These are phyloP conservation scores for Lagorchestes hirsutus DNA, from an alignment of 2,797 vertebrate genomes.

Conservation along the genomic window DNA sequence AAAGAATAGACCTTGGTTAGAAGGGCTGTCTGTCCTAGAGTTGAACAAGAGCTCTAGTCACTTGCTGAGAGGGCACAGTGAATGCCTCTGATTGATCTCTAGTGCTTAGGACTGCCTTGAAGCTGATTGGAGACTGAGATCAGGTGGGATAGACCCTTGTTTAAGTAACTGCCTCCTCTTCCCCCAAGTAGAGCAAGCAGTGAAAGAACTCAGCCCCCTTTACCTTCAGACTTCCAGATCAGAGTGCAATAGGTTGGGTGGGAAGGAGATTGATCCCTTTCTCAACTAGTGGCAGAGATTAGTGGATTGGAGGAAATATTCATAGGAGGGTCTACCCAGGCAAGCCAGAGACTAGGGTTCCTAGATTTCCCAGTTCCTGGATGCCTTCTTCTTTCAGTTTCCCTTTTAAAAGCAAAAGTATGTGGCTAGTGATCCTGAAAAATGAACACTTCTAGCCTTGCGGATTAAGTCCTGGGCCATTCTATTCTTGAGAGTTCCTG, in stretches of 20 bases:
- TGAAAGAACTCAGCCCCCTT: not conserved
- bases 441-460: not conserved
- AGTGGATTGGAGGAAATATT: not conserved
- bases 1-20: not conserved
- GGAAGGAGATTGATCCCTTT: not conserved
- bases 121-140: not conserved
- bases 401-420: not conserved
- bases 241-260: not conserved
- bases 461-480: not conserved
- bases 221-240: not conserved
- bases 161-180: not conserved
- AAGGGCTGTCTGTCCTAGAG: not conserved
- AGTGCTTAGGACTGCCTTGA: not conserved
- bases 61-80: not conserved
- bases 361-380: not conserved
- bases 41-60: not conserved
- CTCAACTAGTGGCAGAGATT: not conserved
- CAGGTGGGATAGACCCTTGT: not conserved
- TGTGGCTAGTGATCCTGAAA: not conserved
- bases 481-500: not conserved
- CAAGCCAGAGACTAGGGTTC: not conserved
- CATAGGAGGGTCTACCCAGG: not conserved
- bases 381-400: not conserved
- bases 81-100: not conserved
- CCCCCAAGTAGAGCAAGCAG: not conserved